These are phyloP conservation scores for Conus betulinus DNA, from an alignment of 1,140 invertebrate species.

Conservation along the genomic window DNA sequence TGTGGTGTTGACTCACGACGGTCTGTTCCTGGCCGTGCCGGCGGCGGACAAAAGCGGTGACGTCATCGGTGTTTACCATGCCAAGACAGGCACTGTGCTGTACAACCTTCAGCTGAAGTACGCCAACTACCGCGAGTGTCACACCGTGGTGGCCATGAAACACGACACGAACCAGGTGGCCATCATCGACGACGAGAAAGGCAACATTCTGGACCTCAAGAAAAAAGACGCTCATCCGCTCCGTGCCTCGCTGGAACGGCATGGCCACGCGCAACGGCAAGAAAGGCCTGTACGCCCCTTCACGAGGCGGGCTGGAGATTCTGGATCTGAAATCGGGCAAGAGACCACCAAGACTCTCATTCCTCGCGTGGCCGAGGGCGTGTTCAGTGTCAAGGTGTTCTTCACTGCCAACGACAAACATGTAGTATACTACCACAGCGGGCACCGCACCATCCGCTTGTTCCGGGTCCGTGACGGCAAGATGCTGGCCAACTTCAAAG, in stretches of 20 bases:
- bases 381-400: constrained; percentile 95
- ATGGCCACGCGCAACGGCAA: constrained; percentile 79
- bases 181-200: constrained; percentile 92
- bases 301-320: constrained; percentile 90
- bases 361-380: constrained; percentile 92
- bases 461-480: constrained; percentile 92
- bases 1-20: constrained; percentile 88
- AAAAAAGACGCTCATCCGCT: constrained; percentile 76
- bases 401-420: constrained; percentile 97
- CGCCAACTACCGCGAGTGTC: constrained; percentile 73
- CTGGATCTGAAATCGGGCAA: constrained; percentile 79
- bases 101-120: constrained; percentile 80
- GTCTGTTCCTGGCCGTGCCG: constrained; percentile 85
- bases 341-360: constrained; percentile 92
- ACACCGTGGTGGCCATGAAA: constrained; percentile 73
- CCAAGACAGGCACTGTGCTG: constrained; percentile 87
- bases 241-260: constrained; percentile 78
- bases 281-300: constrained; percentile 93
- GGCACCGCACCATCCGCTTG: constrained; percentile 92
- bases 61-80: constrained; percentile 88
- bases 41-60: constrained; percentile 91
- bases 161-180: constrained; percentile 85
- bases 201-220: constrained; percentile 81
- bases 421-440: constrained; percentile 97
- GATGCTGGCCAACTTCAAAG: constrained; percentile 93